Percentiles rank a stretch among this genome's conserved stretches.
These are phyloP conservation scores for Trogon melanurus DNA, from an alignment of 2,113 vertebrate genomes.

Conservation along the genomic window DNA sequence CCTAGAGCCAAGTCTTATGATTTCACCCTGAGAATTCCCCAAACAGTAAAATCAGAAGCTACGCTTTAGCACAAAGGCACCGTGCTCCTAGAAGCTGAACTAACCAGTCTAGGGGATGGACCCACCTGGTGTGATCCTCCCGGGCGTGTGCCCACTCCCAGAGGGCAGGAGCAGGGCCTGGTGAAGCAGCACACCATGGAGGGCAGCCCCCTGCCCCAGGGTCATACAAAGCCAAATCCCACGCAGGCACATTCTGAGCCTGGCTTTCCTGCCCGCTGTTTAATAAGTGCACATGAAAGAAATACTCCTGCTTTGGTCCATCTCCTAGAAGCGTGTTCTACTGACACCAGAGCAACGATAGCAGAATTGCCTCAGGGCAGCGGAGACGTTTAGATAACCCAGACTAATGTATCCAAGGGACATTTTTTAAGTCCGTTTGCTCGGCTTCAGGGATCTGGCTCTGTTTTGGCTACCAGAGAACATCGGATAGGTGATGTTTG, in stretches of 20 bases:
- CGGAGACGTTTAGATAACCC: neutral
- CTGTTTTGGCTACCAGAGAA: neutral
- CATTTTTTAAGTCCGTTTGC: neutral
- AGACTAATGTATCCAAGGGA: neutral
- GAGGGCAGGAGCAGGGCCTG: neutral
- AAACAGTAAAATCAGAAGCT: neutral
- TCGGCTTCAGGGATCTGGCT: neutral
- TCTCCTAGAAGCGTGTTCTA: neutral
- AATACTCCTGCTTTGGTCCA: neutral
- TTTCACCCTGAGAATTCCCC: constrained; percentile 39
- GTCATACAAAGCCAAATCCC: neutral
- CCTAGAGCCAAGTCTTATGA: neutral
- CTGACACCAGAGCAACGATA: neutral
- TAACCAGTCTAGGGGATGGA: neutral
- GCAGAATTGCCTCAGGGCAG: neutral
- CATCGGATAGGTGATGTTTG: fast-evolving
- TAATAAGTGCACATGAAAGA: neutral
- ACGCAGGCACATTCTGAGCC: neutral
- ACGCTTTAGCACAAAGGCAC: neutral
- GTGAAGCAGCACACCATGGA: neutral
- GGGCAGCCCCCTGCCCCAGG: fast-evolving
- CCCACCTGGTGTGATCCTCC: neutral
- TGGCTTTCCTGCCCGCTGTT: fast-evolving
- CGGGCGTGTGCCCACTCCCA: fast-evolving
- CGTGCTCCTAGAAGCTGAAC: neutral